Conservation (phyloP, 1,140 invertebrate genomes). For the Diorhabda elongata region DNA sequence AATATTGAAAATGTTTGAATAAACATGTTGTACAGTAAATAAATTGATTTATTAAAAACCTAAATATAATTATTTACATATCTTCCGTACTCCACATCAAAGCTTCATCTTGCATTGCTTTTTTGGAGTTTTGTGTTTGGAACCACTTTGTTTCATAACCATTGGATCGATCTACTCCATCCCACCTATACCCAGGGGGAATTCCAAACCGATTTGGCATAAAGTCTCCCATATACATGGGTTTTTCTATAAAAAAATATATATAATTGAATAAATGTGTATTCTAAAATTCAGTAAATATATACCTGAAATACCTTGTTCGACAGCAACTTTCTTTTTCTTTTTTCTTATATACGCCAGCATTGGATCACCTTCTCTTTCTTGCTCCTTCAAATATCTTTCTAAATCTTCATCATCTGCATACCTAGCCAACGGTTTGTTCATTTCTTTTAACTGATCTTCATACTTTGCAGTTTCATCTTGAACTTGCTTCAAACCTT, state of each 20-base stretch:
- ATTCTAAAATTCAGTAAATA: slow-evolving; percentile 1
- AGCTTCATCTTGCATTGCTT: slow-evolving; percentile 77
- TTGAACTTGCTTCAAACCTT: slow-evolving; percentile 79
- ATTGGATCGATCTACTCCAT: slow-evolving; percentile 95
- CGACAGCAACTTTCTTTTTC: slow-evolving; percentile 56
- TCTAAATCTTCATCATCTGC: slow-evolving; percentile 88
- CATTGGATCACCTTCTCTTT: slow-evolving; percentile 91
- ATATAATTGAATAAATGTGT: neutral
- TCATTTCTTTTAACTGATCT: slow-evolving; percentile 76
- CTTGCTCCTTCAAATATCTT: slow-evolving; percentile 63
- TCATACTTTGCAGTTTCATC: slow-evolving; percentile 63
- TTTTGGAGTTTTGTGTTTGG: slow-evolving; percentile 67
- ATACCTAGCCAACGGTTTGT: slow-evolving; percentile 83
- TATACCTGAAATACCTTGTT: slow-evolving; percentile 43
- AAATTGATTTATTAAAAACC: no score
- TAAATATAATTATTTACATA: slow-evolving; percentile 63
- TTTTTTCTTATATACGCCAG: slow-evolving; percentile 78
- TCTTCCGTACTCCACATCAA: slow-evolving; percentile 95
- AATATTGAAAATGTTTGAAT: neutral
- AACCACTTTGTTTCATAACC: slow-evolving; percentile 94
- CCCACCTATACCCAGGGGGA: slow-evolving; percentile 91
- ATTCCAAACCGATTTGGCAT: slow-evolving; percentile 91
- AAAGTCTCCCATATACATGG: slow-evolving; percentile 73
- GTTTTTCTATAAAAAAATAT: slow-evolving; percentile 55
- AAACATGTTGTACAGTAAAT: no score